phyloP scores from a whole-genome alignment of 2,113 vertebrate species.

The Oryzias woworae region DNA sequence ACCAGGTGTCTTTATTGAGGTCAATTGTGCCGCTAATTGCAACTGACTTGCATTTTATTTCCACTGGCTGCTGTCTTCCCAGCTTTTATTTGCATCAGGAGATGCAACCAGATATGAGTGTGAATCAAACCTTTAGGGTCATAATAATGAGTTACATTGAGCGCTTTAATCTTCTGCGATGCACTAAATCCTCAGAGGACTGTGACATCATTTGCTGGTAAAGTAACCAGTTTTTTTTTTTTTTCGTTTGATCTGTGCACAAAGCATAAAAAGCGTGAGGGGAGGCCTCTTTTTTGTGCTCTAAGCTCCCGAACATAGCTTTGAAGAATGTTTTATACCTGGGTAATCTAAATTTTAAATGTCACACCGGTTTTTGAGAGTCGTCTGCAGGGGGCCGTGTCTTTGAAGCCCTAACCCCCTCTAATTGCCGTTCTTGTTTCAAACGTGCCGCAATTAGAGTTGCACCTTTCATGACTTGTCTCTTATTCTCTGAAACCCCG shows the following conservation, averaged over 20 bases:
- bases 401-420: conserved; percentile 53
- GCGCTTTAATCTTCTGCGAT: conserved; percentile 21
- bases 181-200: conserved; percentile 40
- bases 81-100: conserved; percentile 3
- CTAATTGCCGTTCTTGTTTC: conserved; percentile 61
- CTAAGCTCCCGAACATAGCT: conserved; percentile 43
- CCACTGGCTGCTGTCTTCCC: conserved; percentile 9
- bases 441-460: conserved; percentile 32
- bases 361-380: conserved; percentile 28
- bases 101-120: conserved; percentile 2
- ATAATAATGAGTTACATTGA: conserved; percentile 41
- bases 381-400: conserved; percentile 21
- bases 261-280: conserved; percentile 43
- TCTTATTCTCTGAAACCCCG: not conserved
- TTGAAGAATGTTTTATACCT: conserved; percentile 63
- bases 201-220: conserved; percentile 54
- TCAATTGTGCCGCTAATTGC: conserved; percentile 27
- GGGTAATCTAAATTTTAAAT: conserved; percentile 63
- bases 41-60: conserved; percentile 21
- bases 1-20: conserved; percentile 31
- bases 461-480: conserved; percentile 5
- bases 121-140: conserved; percentile 17
- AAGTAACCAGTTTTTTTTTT: conserved; percentile 54
- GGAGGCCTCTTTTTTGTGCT: conserved; percentile 44
- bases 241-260: conserved; percentile 49